A percentile compares a stretch with the other conserved stretches of the same genome.
These are phyloP conservation scores for Drosophila varians DNA, from an alignment of 1,140 invertebrate species.

Conservation along the genomic window DNA sequence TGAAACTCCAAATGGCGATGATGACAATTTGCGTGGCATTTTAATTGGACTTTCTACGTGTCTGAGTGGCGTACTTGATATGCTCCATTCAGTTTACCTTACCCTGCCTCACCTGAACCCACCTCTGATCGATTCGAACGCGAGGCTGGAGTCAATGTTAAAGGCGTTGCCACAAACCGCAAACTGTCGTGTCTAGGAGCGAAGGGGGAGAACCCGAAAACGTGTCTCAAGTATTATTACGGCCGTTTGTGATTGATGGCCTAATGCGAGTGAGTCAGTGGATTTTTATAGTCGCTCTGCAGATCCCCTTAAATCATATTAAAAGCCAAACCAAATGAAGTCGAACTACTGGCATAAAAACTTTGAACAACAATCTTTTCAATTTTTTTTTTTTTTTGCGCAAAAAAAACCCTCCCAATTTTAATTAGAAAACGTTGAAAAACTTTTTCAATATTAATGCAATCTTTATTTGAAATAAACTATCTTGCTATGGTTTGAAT, in stretches of 20 bases:
- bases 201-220: conserved; percentile 44
- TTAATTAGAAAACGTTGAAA: not conserved
- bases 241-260: conserved; percentile 65
- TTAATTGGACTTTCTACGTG: conserved; percentile 82
- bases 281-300: conserved; percentile 30
- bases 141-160: conserved; percentile 54
- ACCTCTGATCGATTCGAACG: conserved; percentile 40
- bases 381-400: not conserved
- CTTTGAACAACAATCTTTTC: not conserved
- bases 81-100: conserved; percentile 6
- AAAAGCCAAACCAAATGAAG: not conserved
- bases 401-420: not conserved
- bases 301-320: conserved; percentile 18
- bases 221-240: conserved; percentile 68
- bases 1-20: conserved; percentile 12
- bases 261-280: conserved; percentile 51
- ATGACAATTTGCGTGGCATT: conserved; percentile 74
- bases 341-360: conserved; percentile 6
- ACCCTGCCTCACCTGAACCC: conserved; percentile 5
- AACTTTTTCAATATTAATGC: conserved; percentile 42
- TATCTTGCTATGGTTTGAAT: conserved; percentile 36
- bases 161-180: conserved; percentile 54
- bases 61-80: conserved; percentile 60
- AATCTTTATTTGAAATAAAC: conserved; percentile 74
- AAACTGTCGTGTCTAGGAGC: conserved; percentile 46